A percentile compares a stretch with the other conserved stretches of the same genome.
These are phyloP conservation scores for Xenopus petersii DNA, from an alignment of 2,797 vertebrate genomes.

Conservation along the genomic window DNA sequence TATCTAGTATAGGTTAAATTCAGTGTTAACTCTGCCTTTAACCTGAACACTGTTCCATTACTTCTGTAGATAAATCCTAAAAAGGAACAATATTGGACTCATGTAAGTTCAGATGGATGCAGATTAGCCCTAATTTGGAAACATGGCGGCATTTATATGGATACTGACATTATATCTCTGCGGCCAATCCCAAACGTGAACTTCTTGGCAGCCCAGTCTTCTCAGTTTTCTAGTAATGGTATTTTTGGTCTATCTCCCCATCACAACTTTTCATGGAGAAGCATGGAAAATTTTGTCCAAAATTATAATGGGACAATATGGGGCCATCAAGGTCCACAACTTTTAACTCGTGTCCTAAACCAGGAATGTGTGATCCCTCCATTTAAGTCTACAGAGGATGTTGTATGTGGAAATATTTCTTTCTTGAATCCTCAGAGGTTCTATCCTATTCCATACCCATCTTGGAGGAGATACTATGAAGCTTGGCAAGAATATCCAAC, in stretches of 20 bases:
- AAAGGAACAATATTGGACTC: conserved; percentile 62
- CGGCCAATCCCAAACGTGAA: conserved; percentile 58
- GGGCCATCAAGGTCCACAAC: conserved; percentile 66
- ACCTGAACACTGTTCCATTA: too few relatives aligned
- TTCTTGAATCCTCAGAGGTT: conserved; percentile 68
- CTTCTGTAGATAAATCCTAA: conserved; percentile 56
- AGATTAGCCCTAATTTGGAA: conserved; percentile 71
- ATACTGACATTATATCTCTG: conserved; percentile 70
- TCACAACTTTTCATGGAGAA: conserved; percentile 66
- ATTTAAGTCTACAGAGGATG: conserved; percentile 59
- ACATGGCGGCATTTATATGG: conserved; percentile 69
- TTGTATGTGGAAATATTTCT: conserved; percentile 63
- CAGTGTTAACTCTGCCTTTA: too few relatives aligned
- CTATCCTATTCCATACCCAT: conserved; percentile 64
- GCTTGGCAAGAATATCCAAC: conserved; percentile 61
- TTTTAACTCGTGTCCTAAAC: conserved; percentile 66
- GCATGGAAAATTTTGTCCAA: conserved; percentile 70
- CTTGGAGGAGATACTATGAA: conserved; percentile 62
- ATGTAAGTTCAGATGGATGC: conserved; percentile 62
- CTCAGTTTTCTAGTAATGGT: conserved; percentile 61
- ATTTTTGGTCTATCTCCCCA: conserved; percentile 63
- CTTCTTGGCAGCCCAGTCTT: conserved; percentile 65
- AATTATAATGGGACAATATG: conserved; percentile 66
- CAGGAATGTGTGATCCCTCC: conserved; percentile 58
- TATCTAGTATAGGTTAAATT: too few relatives aligned